phyloP scores from a whole-genome alignment of 2,797 vertebrate species.

The Arvicola amphibius region DNA sequence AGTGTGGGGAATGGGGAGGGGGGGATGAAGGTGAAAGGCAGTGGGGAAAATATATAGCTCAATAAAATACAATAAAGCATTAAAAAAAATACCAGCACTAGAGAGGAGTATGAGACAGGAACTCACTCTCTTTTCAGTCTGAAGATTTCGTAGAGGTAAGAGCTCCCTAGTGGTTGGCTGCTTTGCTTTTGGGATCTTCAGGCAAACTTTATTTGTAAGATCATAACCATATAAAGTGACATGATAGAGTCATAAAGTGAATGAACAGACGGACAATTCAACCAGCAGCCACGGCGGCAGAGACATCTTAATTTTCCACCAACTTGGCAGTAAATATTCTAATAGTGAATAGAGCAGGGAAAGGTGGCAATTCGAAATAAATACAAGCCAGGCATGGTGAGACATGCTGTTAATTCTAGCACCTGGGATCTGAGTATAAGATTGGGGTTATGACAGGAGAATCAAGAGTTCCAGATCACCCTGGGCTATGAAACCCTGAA shows the following conservation, averaged over 20 bases:
- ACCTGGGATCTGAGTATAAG: background rate
- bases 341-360: background rate
- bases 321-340: background rate
- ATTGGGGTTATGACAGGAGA: no score
- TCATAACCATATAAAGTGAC: background rate
- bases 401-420: background rate
- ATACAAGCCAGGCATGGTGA: background rate
- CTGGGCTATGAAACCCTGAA: background rate
- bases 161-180: no score
- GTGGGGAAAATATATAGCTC: no score
- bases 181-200: no score
- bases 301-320: background rate
- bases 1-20: no score
- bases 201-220: no score
- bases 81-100: no score
- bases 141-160: no score
- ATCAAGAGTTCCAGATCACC: background rate
- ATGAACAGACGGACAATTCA: background rate
- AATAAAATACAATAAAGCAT: no score
- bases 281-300: background rate
- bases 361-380: background rate
- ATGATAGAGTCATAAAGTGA: background rate
- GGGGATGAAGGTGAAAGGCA: no score
- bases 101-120: no score
- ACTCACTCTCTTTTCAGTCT: no score